Conservation (phyloP, 2,888 invertebrate genomes). For the Spodoptera littoralis region DNA sequence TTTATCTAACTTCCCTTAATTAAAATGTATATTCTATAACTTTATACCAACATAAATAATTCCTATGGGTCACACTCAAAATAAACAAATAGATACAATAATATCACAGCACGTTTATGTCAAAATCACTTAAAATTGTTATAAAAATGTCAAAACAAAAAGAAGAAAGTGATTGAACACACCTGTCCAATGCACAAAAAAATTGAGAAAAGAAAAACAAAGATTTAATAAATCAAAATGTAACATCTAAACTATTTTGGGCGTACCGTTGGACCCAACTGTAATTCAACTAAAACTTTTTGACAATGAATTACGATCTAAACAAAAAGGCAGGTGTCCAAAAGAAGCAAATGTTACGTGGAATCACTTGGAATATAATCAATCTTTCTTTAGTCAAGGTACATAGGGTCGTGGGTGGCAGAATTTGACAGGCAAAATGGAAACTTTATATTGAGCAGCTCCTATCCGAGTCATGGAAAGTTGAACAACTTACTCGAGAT, state of each 20-base stretch:
- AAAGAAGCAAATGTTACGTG: conserved; percentile 7
- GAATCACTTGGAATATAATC: conserved; percentile 36
- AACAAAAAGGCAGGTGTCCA: conserved; percentile 12
- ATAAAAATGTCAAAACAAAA: too few species aligned
- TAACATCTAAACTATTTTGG: too few species aligned
- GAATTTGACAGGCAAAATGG: conserved; percentile 65
- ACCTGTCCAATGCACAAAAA: not conserved
- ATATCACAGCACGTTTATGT: too few species aligned
- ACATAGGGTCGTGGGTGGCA: conserved; percentile 41
- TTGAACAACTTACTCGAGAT: conserved; percentile 56
- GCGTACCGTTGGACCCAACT: conserved; percentile 6
- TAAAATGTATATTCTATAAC: too few species aligned
- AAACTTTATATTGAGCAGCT: conserved; percentile 69
- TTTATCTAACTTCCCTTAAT: too few species aligned
- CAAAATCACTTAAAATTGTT: too few species aligned
- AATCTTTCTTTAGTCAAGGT: conserved; percentile 43
- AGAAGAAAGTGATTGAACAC: too few species aligned
- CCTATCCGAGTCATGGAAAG: conserved; percentile 60
- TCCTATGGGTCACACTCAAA: too few species aligned
- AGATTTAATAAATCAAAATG: not conserved
- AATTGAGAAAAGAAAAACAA: not conserved
- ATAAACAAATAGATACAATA: too few species aligned
- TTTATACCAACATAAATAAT: too few species aligned
- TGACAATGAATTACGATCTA: conserved; percentile 26
- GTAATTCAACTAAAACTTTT: conserved; percentile 19